Conservation (phyloP, 2,113 vertebrate species). For the Sciurus niger region DNA sequence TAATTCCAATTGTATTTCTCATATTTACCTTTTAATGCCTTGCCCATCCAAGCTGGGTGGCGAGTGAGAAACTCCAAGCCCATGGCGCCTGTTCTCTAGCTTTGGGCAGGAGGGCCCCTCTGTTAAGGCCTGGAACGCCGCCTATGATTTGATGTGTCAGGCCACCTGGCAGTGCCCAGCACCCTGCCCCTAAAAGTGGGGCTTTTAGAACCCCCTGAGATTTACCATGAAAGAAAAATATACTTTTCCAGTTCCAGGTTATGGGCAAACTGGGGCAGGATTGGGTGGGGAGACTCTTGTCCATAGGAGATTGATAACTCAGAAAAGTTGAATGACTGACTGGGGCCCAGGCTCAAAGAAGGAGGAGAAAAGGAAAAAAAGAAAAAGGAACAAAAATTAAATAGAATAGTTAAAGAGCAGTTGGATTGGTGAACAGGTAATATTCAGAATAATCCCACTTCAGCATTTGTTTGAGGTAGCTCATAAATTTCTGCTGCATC, state of each 20-base stretch:
- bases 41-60: constrained; percentile 71
- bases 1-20: constrained; percentile 91
- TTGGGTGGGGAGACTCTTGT: not conserved
- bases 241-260: constrained; percentile 61
- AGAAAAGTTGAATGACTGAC: constrained; percentile 39
- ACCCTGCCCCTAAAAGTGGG: constrained; percentile 5
- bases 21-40: constrained; percentile 90
- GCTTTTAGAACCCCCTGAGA: constrained; percentile 18
- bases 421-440: not conserved
- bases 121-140: not conserved
- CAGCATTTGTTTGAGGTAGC: not conserved
- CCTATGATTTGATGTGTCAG: not conserved
- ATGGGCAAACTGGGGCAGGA: not conserved
- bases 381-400: no score
- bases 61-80: constrained; percentile 20
- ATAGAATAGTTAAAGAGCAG: not conserved
- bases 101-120: not conserved
- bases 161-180: not conserved
- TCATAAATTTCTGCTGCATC: fast-evolving
- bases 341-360: not conserved
- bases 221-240: constrained; percentile 33
- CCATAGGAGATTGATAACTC: not conserved
- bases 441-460: fast-evolving
- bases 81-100: not conserved
- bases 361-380: not conserved